Percentiles rank a stretch among this genome's conserved stretches.
These are phyloP conservation scores for Aviceda subcristata DNA, from an alignment of 2,113 vertebrate genomes.

Conservation along the genomic window DNA sequence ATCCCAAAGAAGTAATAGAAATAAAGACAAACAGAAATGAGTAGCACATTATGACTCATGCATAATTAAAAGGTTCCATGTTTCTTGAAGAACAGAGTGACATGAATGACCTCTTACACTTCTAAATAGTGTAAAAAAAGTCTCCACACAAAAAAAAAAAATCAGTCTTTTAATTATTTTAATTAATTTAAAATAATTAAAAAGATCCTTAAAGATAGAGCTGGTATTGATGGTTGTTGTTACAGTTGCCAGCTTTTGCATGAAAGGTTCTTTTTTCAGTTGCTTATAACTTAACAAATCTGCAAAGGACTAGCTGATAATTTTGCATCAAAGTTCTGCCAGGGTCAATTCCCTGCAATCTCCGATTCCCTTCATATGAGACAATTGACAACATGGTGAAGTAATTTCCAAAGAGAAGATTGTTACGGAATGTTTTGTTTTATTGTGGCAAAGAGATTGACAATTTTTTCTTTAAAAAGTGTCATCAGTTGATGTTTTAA, in stretches of 20 bases:
- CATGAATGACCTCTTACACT: neutral
- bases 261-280: neutral
- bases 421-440: neutral
- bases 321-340: neutral
- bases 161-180: neutral
- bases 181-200: no score
- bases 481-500: neutral
- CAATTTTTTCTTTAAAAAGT: neutral
- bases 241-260: neutral
- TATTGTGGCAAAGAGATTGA: neutral
- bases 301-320: neutral
- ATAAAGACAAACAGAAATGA: constrained; percentile 5
- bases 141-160: neutral
- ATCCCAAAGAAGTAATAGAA: neutral
- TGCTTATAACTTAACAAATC: neutral
- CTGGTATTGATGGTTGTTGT: neutral
- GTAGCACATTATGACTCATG: neutral
- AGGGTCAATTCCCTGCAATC: neutral
- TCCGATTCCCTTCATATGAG: neutral
- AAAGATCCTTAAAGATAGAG: neutral
- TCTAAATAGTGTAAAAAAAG: neutral
- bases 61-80: neutral
- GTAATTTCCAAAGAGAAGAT: neutral
- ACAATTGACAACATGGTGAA: neutral
- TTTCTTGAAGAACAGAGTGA: neutral